Base-by-base conservation (phyloP, 2,113 vertebrate genomes). In the Pelvicachromis taeniatus region DNA sequence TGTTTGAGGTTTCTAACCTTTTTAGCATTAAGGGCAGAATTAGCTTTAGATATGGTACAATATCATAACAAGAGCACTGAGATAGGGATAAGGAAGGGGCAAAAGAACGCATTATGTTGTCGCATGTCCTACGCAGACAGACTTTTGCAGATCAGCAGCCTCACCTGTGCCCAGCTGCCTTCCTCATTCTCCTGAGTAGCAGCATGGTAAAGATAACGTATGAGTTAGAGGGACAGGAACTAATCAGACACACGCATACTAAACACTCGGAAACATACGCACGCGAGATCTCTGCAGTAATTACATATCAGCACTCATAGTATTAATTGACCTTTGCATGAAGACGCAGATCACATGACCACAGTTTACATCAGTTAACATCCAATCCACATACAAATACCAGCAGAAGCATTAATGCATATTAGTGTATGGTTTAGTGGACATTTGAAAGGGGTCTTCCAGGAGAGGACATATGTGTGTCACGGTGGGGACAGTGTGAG, bases 151-250 rank as follows among this genome's bases (percentile, higher is more conserved):
- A 77, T 82, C 79, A 77, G 81, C 17, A 16, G 56, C 88, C 98
- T 98, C 97, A 99, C 98, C 98, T 99, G 98, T 80, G 98, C 98
- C 98, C 98, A 99, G 96, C 98, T 99, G 92, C 98, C 98, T 93
- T 99, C 98, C 95, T 99, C 98, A 94, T 96, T 98, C 90, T 99
- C 98, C 98, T 99, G 95, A 93, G 90, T 33, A 96, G 93, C 96
- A 94, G 98, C 97, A 83, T 97, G 96, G 93, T 94, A 95, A 93
- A 94, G 85, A 95, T 84, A 95, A 82, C 88, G 79, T 31, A 89
- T 48, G 86, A 85, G 81, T 94, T 82, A 93, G 88, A 82, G 63
- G 84, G 38, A 87, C 48, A 88, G 9, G 9, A 63, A 55, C n/a
- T 48, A 21, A 61, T 9, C 26, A 79, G 48, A 80, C 35, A 85